These are phyloP conservation scores for Spizaetus ornatus DNA, from an alignment of 2,113 vertebrate genomes.

Conservation along the genomic window DNA sequence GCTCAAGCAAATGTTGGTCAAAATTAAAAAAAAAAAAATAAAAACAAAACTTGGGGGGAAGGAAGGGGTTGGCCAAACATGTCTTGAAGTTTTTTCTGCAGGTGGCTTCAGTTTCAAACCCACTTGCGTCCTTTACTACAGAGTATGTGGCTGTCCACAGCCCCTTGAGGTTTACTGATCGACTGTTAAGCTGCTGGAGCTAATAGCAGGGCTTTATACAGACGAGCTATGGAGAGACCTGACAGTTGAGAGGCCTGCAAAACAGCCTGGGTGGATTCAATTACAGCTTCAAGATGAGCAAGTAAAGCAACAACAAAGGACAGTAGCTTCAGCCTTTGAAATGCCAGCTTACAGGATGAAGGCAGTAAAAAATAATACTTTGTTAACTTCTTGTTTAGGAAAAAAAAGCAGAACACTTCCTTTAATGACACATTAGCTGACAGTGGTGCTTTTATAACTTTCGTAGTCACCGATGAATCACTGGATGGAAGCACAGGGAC, in stretches of 20 bases:
- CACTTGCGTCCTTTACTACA: background rate
- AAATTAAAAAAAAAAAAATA: background rate
- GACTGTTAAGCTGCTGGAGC: background rate
- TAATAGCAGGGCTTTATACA: background rate
- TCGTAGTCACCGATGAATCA: background rate
- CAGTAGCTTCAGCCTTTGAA: background rate
- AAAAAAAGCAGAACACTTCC: background rate
- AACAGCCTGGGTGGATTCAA: background rate
- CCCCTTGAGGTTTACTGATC: background rate
- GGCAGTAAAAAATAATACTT: background rate
- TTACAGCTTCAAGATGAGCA: background rate
- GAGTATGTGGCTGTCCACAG: conserved; percentile 6
- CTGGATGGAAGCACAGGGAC: background rate
- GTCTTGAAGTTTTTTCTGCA: background rate
- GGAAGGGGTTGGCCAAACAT: background rate
- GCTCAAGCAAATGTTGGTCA: background rate
- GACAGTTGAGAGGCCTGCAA: background rate
- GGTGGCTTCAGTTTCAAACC: conserved; percentile 5
- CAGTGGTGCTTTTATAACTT: conserved; percentile 4
- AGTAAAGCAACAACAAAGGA: background rate
- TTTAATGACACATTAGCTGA: conserved; percentile 7
- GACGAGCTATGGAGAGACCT: background rate
- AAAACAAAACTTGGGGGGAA: background rate
- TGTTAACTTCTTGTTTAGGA: conserved; percentile 1
- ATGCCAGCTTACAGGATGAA: background rate